Evolutionary conservation across 1,140 invertebrate species (phyloP), one percentile per base, ranked within the genome.

Genomic region (Scaptomyza montana): DNA sequence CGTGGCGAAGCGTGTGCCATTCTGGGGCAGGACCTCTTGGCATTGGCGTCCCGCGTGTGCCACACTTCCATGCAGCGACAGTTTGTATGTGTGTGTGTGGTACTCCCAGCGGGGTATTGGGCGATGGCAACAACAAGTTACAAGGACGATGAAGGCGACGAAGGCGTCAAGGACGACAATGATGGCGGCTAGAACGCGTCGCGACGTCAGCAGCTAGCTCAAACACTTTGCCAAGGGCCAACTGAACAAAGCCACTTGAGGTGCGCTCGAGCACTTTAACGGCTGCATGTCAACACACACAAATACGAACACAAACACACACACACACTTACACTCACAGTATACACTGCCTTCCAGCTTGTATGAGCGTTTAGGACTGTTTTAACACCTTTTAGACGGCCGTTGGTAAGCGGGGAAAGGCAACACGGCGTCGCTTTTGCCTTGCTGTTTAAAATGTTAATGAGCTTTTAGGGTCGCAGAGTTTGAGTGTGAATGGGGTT

Each of bases 221-320:
- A 80, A 89, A 79, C 74, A 84, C 84, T 89, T 78, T 76, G 74
- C 81, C 67, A 87, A 87, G 82, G 79, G 82, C 82, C 76, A 87
- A 87, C 82, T 79, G 85, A 84, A 89, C 85, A 89, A 89, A 89
- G 84, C 84, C 80, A 89, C 84, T 89, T 89, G 84, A 89, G 84
- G 84, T 89, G 85, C 73, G 84, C 85, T 84, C 85, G 82, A 82
- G 81, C 82, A 87, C 81, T 89, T 84, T 85, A 84, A 84, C 80
- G 80, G 80, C 77, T 87, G 75, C 79, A 89, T 89, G 84, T 79
- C 82, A 82, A 70, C 84, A 86, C 80, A 68, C 10, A 55, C 43
- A 25, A 3, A 25, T 4, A 25, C 21, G 3, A 2, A 25, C 21
- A 25, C 21, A 25, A 2, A 25, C 21, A 25, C 21, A 49, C 63